Evolutionary conservation across 2,888 invertebrate species (phyloP).

Genomic region (Emesis furor): DNA sequence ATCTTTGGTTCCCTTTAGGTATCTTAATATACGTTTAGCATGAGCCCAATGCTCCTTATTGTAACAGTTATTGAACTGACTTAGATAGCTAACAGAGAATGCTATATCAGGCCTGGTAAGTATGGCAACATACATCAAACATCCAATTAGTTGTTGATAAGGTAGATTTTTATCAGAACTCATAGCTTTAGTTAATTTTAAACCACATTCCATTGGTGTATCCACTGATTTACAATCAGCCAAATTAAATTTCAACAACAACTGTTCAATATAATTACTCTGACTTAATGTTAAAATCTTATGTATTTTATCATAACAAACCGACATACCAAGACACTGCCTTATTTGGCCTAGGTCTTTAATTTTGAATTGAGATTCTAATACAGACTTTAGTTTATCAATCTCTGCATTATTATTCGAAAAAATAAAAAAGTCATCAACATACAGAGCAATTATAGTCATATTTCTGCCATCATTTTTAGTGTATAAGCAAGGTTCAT

Average conservation of each 20-base stretch:
- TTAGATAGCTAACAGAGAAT: conserved; percentile 46
- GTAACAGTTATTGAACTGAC: conserved; percentile 58
- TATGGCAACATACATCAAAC: conserved; percentile 54
- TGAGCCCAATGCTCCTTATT: conserved; percentile 48
- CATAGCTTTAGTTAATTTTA: conserved; percentile 41
- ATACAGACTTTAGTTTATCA: conserved; percentile 38
- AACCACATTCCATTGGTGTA: conserved; percentile 49
- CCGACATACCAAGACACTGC: conserved; percentile 54
- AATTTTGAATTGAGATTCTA: conserved; percentile 49
- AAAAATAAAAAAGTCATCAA: conserved; percentile 40
- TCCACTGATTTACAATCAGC: conserved; percentile 45
- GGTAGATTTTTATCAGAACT: conserved; percentile 45
- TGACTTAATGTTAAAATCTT: conserved; percentile 52
- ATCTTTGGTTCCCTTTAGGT: conserved; percentile 45
- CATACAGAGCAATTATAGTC: conserved; percentile 43
- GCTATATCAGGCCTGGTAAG: conserved; percentile 50
- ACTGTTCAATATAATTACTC: conserved; percentile 52
- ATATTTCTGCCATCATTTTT: conserved; percentile 30
- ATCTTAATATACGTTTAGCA: conserved; percentile 48
- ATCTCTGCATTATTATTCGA: conserved; percentile 37
- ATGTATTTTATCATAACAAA: conserved; percentile 46
- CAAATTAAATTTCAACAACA: conserved; percentile 50
- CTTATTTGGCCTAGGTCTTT: conserved; percentile 52
- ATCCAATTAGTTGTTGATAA: conserved; percentile 47
- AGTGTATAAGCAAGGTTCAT: conserved; percentile 38